Conservation (phyloP, 2,888 invertebrate genomes). For the Nemotelus pantherinus region DNA sequence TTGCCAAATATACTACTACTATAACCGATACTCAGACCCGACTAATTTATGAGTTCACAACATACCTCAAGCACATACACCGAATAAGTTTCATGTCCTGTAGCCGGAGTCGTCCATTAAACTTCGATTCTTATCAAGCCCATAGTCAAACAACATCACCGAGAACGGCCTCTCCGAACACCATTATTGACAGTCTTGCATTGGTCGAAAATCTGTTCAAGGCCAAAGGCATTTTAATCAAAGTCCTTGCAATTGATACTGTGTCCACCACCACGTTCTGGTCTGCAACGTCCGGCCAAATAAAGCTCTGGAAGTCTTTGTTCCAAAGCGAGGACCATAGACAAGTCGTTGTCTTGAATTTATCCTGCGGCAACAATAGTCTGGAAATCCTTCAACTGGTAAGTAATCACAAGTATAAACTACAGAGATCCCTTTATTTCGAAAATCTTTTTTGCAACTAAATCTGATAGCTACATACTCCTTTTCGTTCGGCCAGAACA, state of each 20-base stretch:
- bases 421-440: slow-evolving; percentile 19
- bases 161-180: slow-evolving; percentile 30
- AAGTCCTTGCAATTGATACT: slow-evolving; percentile 58
- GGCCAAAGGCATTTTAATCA: slow-evolving; percentile 55
- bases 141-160: slow-evolving; percentile 39
- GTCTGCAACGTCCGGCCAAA: slow-evolving; percentile 25
- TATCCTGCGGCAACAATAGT: slow-evolving; percentile 60
- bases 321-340: slow-evolving; percentile 57
- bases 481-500: neutral
- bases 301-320: slow-evolving; percentile 52
- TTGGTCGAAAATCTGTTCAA: slow-evolving; percentile 45
- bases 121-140: slow-evolving; percentile 38
- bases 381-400: slow-evolving; percentile 61
- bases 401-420: slow-evolving; percentile 53
- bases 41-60: slow-evolving; percentile 58
- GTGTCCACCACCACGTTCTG: slow-evolving; percentile 45
- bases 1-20: neutral
- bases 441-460: slow-evolving; percentile 10
- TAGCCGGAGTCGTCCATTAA: slow-evolving; percentile 45
- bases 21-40: slow-evolving; percentile 49
- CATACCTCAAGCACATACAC: slow-evolving; percentile 59
- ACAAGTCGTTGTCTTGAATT: slow-evolving; percentile 61
- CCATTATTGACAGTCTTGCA: slow-evolving; percentile 42
- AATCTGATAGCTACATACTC: slow-evolving; percentile 9
- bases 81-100: slow-evolving; percentile 59